phyloP scores from a whole-genome alignment of 2,797 vertebrate species.

The Apogon hyalosoma region DNA sequence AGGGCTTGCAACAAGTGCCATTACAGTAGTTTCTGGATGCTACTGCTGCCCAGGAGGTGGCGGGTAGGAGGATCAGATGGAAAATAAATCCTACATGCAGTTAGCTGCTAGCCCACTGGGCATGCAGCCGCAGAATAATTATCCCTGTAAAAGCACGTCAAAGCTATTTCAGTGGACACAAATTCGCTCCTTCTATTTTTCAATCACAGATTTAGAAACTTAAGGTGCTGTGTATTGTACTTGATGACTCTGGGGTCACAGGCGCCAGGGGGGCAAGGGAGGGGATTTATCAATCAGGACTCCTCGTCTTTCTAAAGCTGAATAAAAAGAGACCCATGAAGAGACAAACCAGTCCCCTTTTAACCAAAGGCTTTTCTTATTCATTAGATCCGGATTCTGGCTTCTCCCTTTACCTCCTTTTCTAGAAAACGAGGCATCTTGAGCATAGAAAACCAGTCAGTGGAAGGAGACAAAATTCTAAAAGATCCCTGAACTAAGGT shows the following conservation, averaged over 20 bases:
- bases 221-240: slow-evolving; percentile 83
- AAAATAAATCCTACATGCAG: slow-evolving; percentile 85
- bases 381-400: slow-evolving; percentile 84
- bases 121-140: slow-evolving; percentile 84
- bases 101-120: slow-evolving; percentile 78
- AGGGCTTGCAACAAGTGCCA: slow-evolving; percentile 89
- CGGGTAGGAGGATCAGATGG: slow-evolving; percentile 65
- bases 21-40: slow-evolving; percentile 85
- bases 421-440: slow-evolving; percentile 67
- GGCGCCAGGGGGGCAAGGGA: slow-evolving; percentile 83
- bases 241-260: slow-evolving; percentile 91
- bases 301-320: slow-evolving; percentile 87
- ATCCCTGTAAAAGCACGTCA: slow-evolving; percentile 86
- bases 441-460: slow-evolving; percentile 70
- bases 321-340: slow-evolving; percentile 85
- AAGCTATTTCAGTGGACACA: slow-evolving; percentile 87
- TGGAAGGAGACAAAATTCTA: slow-evolving; percentile 54
- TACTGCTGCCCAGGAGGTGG: slow-evolving; percentile 79
- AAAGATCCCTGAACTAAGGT: slow-evolving; percentile 47
- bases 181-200: slow-evolving; percentile 87
- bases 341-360: slow-evolving; percentile 85
- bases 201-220: slow-evolving; percentile 85
- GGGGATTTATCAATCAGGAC: slow-evolving; percentile 91
- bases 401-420: slow-evolving; percentile 76
- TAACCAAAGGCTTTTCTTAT: slow-evolving; percentile 82